phyloP scores from a whole-genome alignment of 2,113 vertebrate genomes.

The Mus pahari region DNA sequence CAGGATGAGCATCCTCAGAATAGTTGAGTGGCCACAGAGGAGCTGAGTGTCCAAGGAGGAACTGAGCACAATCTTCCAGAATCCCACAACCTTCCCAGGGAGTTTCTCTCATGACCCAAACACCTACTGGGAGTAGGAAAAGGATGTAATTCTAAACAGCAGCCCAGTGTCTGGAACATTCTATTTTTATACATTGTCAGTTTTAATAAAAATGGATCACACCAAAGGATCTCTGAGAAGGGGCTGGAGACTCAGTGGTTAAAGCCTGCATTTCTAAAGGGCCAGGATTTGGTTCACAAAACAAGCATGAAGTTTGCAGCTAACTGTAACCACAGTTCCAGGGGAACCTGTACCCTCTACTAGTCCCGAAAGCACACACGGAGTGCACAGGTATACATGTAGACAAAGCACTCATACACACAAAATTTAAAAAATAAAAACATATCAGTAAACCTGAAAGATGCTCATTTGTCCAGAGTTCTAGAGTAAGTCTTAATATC shows the following conservation, averaged over 20 bases:
- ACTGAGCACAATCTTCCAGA: neutral
- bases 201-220: neutral
- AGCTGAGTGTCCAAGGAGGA: neutral
- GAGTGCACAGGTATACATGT: neutral
- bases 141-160: neutral
- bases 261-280: neutral
- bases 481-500: slow-evolving; percentile 36
- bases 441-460: neutral
- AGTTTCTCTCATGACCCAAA: neutral
- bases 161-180: neutral
- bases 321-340: neutral
- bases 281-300: neutral
- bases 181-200: neutral
- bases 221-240: slow-evolving; percentile 4
- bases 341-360: no score
- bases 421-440: neutral
- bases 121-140: neutral
- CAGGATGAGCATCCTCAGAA: neutral
- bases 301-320: neutral
- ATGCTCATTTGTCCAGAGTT: neutral
- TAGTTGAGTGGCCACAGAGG: neutral
- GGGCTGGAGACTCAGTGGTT: neutral
- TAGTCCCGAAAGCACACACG: neutral
- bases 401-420: neutral
- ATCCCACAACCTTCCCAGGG: neutral